These are phyloP conservation scores for Platichthys stellatus DNA, from an alignment of 2,113 vertebrate genomes.

Conservation along the genomic window DNA sequence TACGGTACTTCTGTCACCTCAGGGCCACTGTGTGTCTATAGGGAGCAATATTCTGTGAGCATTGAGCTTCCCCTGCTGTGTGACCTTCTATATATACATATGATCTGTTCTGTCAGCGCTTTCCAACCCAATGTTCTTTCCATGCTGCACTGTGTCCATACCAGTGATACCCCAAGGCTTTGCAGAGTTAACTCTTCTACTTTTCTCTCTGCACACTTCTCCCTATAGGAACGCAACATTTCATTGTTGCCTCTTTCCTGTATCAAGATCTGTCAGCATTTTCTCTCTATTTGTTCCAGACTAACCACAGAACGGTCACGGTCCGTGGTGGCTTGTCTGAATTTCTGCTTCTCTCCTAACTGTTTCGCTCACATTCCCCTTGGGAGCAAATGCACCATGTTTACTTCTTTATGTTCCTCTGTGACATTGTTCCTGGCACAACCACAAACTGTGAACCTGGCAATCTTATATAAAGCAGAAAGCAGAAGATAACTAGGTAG, in stretches of 20 bases:
- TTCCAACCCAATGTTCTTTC: slow-evolving; percentile 44
- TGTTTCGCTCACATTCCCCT: background rate
- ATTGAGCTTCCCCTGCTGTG: slow-evolving; percentile 33
- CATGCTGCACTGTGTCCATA: slow-evolving; percentile 16
- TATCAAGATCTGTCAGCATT: slow-evolving; percentile 18
- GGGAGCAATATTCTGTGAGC: slow-evolving; percentile 33
- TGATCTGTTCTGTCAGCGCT: slow-evolving; percentile 57
- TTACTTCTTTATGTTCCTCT: background rate
- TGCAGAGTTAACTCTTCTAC: slow-evolving; percentile 36
- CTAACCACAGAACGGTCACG: background rate
- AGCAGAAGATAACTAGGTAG: background rate
- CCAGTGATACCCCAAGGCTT: slow-evolving; percentile 38
- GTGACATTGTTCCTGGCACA: background rate
- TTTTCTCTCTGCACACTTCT: slow-evolving; percentile 27
- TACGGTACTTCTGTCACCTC: slow-evolving; percentile 44
- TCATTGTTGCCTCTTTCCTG: slow-evolving; percentile 5
- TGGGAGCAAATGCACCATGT: background rate
- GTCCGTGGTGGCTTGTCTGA: background rate
- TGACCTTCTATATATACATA: slow-evolving; percentile 52
- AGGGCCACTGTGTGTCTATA: slow-evolving; percentile 29
- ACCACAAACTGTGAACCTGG: background rate
- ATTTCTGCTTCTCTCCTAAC: background rate
- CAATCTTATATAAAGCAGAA: background rate
- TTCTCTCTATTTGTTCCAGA: slow-evolving; percentile 1
- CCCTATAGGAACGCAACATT: slow-evolving; percentile 11